Base-by-base conservation (phyloP, 1,140 invertebrate genomes). In the Homarus americanus region DNA sequence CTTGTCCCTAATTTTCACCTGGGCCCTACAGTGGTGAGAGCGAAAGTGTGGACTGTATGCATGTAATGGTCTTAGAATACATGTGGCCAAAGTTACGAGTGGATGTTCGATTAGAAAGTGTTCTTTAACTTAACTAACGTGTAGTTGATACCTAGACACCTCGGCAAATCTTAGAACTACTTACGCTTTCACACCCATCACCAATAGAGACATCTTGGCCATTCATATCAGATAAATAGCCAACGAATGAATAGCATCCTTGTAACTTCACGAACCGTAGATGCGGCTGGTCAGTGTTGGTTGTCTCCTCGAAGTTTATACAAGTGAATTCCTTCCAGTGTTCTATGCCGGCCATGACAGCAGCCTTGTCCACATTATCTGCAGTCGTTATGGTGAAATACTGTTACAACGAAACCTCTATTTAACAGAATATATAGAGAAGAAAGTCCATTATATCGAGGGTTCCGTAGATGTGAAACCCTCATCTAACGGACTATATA, bases 121-220 rank as follows among this genome's bases (percentile, higher is more conserved):
- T n/a, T n/a, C n/a, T n/a, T n/a, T n/a, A n/a, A n/a, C n/a, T n/a
- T n/a, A n/a, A n/a, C 44, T 49, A 15, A 15, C 44, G 15, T 1
- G 9, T 1, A 49, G 9, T 49, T 15, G 15, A 49, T 10, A 49
- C 7, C 82, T 83, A 20, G 20, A 5, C 38, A n/a, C 10, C n/a
- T 34, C 34, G 24, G n/a, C 36, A 24, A 63, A 49, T 10, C 28
- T 15, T 20, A 41, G 20, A 66, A 17, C 5, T 24, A 93, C 86
- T 94, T 94, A 49, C 93, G 93, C 93, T 93, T 92, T 93, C 93
- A 92, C 94, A 94, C 0, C 93, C 88, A n/a, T 93, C 91, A 15
- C 94, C 93, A 9, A 94, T 93, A 15, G 94, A 94, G 17, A 94
- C 80, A 34, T 91, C 88, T 90, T 94, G 94, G 0, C 90, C 92